phyloP scores from a whole-genome alignment of 2,113 vertebrate species.

The Nothocercus nigrocapillus region DNA sequence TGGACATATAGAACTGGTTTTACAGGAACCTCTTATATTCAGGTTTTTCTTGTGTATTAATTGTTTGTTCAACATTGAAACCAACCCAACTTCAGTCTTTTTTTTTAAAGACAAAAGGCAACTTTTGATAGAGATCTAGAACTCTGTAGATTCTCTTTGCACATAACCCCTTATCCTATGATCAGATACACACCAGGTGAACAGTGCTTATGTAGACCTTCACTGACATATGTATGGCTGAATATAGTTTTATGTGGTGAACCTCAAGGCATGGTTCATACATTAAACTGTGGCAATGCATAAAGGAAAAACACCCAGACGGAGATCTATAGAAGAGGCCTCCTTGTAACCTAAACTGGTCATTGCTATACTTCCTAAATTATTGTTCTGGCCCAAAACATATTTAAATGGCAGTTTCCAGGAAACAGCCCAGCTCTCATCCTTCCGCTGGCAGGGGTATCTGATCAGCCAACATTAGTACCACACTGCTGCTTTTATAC shows the following conservation, averaged over 20 bases:
- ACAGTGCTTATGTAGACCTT: background rate
- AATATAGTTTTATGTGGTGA: background rate
- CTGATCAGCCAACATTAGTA: background rate
- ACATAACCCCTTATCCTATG: too few relatives aligned
- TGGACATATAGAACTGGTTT: background rate
- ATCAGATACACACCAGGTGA: background rate
- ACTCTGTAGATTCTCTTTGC: background rate
- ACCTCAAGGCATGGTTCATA: background rate
- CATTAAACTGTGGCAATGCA: background rate
- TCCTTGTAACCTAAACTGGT: background rate
- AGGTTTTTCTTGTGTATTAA: background rate
- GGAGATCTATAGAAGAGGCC: background rate
- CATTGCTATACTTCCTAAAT: background rate
- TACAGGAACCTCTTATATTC: background rate
- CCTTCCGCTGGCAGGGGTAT: background rate
- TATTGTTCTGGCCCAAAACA: background rate
- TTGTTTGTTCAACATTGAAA: background rate
- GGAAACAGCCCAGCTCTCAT: background rate
- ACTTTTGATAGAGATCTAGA: background rate
- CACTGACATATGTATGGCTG: background rate
- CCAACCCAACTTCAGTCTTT: background rate
- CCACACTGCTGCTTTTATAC: background rate
- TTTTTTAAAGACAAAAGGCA: background rate
- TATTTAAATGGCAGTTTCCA: background rate
- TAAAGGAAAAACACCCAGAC: background rate